phyloP scores from a whole-genome alignment of 2,888 invertebrate species.

The Orthosia gracilis region DNA sequence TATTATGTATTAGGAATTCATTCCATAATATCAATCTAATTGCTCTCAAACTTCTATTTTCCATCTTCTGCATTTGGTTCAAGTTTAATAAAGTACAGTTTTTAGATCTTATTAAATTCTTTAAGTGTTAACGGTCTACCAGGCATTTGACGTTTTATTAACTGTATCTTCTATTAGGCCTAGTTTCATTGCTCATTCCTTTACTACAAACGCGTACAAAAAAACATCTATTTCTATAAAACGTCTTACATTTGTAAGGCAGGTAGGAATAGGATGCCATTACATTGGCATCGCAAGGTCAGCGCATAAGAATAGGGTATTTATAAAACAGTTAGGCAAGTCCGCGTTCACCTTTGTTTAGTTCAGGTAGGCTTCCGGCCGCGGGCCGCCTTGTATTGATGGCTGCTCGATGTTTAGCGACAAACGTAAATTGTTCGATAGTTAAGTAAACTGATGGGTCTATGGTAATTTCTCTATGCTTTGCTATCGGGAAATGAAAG shows the following conservation, averaged over 20 bases:
- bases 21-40: not conserved
- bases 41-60: not conserved
- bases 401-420: constrained; percentile 37
- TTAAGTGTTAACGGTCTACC: not conserved
- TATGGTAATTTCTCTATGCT: constrained; percentile 39
- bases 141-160: not conserved
- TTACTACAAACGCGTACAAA: not conserved
- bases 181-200: not conserved
- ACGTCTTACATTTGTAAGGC: constrained; percentile 34
- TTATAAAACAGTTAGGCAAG: constrained; percentile 65
- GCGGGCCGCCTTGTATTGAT: constrained; percentile 30
- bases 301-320: constrained; percentile 63
- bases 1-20: not conserved
- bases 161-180: not conserved
- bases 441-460: constrained; percentile 30
- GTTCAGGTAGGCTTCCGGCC: constrained; percentile 68
- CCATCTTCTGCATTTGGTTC: not conserved
- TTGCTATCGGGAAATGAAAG: constrained; percentile 5
- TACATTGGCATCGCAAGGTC: constrained; percentile 61
- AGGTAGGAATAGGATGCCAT: constrained; percentile 53
- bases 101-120: not conserved
- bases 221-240: constrained; percentile 16
- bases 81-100: not conserved
- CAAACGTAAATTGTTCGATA: constrained; percentile 42
- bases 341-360: constrained; percentile 62